Evolutionary conservation across 2,797 vertebrate genomes (phyloP).

Genomic region (Dicrostonyx torquatus): DNA sequence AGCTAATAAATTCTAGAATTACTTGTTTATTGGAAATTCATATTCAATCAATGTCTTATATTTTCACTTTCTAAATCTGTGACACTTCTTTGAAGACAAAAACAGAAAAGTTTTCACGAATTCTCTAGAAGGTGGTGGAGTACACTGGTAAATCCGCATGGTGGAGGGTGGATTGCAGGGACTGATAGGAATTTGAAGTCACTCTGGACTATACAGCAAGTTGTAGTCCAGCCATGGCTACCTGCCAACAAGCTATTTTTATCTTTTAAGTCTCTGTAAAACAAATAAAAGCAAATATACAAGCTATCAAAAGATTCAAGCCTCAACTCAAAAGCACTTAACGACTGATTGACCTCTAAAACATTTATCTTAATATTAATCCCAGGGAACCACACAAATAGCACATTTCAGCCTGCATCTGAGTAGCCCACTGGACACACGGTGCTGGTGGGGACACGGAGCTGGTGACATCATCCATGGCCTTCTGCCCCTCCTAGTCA

Average conservation of each 20-base stretch:
- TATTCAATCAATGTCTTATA: background rate
- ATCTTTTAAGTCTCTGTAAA: background rate
- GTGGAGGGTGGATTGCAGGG: background rate
- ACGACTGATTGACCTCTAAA: background rate
- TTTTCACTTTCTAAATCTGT: constrained; percentile 32
- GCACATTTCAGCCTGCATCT: background rate
- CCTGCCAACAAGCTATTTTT: background rate
- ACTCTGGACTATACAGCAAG: background rate
- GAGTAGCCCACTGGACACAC: background rate
- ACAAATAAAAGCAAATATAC: background rate
- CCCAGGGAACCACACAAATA: background rate
- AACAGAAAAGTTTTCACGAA: background rate
- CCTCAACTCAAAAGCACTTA: background rate
- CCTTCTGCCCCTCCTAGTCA: background rate
- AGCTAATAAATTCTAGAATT: background rate
- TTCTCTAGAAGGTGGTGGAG: background rate
- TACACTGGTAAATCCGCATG: too few species aligned
- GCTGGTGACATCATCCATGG: too few species aligned
- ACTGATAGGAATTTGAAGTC: background rate
- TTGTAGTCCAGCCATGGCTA: background rate
- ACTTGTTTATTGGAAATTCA: constrained; percentile 8
- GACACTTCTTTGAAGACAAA: background rate
- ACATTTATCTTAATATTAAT: background rate
- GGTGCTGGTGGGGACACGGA: background rate
- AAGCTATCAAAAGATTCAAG: background rate